Evolutionary conservation across 2,888 invertebrate species (phyloP), one percentile per base, ranked within the genome.

Genomic region (Mechanitis messenoides): DNA sequence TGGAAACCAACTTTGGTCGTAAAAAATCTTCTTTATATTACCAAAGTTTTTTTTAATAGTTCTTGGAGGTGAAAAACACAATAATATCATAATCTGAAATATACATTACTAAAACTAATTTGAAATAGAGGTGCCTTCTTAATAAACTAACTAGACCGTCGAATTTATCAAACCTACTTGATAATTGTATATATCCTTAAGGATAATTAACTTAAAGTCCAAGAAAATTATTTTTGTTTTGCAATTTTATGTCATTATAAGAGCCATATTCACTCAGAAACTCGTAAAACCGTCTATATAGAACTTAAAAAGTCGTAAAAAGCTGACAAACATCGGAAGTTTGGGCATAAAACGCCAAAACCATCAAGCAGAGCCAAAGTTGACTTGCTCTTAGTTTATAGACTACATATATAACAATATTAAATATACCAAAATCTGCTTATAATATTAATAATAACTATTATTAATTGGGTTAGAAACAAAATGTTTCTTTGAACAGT

Each of bases 141-240:
- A 20, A 20, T 20, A 20, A 20, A 20, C 20, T 20, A 1, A 20
- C 20, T 20, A 20, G 20, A 20, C 20, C 20, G 20, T 20, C 20
- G 20, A 20, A 20, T 20, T 20, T 20, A 20, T 20, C 20, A 20
- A 20, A 38, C 42, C 6, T 42, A 42, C 20, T 28, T 47, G 3
- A 47, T 47, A 20, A 47, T 28, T 7, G 45, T 7, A 45, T 45
- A 45, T n/a, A 45, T 3, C 9, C 3, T 45, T n/a, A 45, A 28
- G 4, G 50, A 31, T 20, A 28, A 6, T 50, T 28, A 50, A 28
- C 28, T 50, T 50, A 50, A 50, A 46, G 28, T 50, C 50, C 7
- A 6, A 28, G 20, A 31, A 50, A 76, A 79, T 79, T 79, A 77
- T 76, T 50, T 50, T 28, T 20, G 20, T 50, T 50, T 28, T 31